Base-by-base conservation (phyloP, 2,113 vertebrate genomes). In the Zosterops japonicus region DNA sequence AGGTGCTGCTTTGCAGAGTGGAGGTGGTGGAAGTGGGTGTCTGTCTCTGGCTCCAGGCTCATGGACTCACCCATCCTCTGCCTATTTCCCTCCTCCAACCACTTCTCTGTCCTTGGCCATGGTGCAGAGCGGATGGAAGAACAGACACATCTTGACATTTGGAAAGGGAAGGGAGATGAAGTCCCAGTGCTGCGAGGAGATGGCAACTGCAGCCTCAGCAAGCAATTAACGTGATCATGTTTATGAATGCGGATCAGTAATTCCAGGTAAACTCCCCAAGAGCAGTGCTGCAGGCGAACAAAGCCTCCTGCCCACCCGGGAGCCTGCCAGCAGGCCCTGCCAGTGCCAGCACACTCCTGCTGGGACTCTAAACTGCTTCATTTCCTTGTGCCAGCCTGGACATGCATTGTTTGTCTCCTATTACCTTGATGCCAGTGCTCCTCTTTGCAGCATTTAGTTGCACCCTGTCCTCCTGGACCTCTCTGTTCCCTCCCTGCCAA, bases 171-270 rank as follows among this genome's bases (percentile, higher is more conserved):
- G 67, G 94, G 87, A 93, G 74, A 88, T 72, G 92, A 95, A 94
- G 85, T 95, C 94, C 94, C 94, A 90, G 94, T 0, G 3, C 95
- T 65, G 92, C 83, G 95, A 93, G 79, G 81, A 93, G 80, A 70
- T 1, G 12, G 86, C 0, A n/a, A 44, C 90, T 76, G 71, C 19
- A 13, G 93, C 64, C 14, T 56, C 50, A 2, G 76, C 78, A 87
- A 87, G 63, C 95, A 96, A 97, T 97, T 98, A 98, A 78, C 0
- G 3, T 61, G 91, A 88, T 96, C 97, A 96, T 97, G 97, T 95
- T 97, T 92, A 91, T 96, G 97, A 97, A 98, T 97, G 93, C 0
- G 7, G 90, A 97, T 96, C 91, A 97, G 96, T 83, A 91, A 97
- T 97, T 98, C 94, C 96, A 97, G 96, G 96, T 97, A 96, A 92